Conservation (phyloP, 1,140 invertebrate genomes). For the Zaprionus ornatus region DNA sequence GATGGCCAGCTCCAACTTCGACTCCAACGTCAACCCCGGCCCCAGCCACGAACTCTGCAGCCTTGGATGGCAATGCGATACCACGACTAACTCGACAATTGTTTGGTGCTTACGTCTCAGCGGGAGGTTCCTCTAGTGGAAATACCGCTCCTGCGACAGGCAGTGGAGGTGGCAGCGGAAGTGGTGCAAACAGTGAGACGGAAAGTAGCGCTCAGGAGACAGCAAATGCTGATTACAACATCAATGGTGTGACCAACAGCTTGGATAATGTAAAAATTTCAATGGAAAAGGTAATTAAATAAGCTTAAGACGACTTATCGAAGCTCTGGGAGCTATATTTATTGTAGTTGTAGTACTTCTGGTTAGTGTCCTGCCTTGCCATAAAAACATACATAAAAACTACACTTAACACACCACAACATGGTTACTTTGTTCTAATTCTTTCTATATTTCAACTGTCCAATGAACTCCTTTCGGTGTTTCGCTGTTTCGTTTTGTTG, state of each 20-base stretch:
- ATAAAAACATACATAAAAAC: slow-evolving; percentile 20
- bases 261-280: slow-evolving; percentile 73
- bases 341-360: slow-evolving; percentile 29
- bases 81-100: slow-evolving; percentile 61
- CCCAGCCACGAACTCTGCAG: background rate
- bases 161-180: slow-evolving; percentile 38
- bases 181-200: slow-evolving; percentile 67
- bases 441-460: slow-evolving; percentile 50
- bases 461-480: slow-evolving; percentile 31
- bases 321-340: slow-evolving; percentile 10
- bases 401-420: slow-evolving; percentile 44
- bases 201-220: slow-evolving; percentile 70
- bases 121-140: slow-evolving; percentile 15
- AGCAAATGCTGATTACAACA: slow-evolving; percentile 44
- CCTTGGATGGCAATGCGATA: slow-evolving; percentile 53
- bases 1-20: slow-evolving; percentile 53
- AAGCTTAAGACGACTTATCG: background rate
- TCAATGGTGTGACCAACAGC: slow-evolving; percentile 70
- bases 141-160: slow-evolving; percentile 19
- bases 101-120: slow-evolving; percentile 50
- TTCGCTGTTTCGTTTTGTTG: slow-evolving; percentile 54
- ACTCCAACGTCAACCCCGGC: slow-evolving; percentile 22
- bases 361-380: slow-evolving; percentile 36
- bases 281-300: slow-evolving; percentile 72
- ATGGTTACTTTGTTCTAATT: slow-evolving; percentile 53